Evolutionary conservation across 2,888 invertebrate genomes (phyloP), one percentile per base, ranked within the genome.

Genomic region (Scaptomyza polygonia): DNA sequence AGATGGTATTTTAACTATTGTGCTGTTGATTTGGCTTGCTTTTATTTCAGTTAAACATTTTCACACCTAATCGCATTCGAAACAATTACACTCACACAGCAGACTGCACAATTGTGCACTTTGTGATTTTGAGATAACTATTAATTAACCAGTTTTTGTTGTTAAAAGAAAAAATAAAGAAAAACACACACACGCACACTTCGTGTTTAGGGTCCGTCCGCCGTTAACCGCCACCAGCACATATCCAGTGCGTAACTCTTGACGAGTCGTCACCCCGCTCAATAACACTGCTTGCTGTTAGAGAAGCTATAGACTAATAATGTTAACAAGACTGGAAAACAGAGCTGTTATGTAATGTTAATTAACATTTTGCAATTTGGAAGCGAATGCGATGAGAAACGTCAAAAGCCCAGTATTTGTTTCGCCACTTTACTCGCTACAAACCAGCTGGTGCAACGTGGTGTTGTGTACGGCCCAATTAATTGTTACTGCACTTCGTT

Each of bases 221-320:
- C 75, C 70, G 74, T 74, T 70, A 74, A 74, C 66, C 70, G 71
- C 74, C 74, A 75, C 74, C 74, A 70, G 75, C 74, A 65, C 75
- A 70, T 62, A 74, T 75, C 61, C 67, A 63, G 75, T 70, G 74
- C 74, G 74, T 74, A 74, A 74, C 74, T 74, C 74, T 74, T 63
- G 43, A 43, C 73, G 73, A 74, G 69, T 65, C 66, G 73, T 66
- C 43, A 55, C 64, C 73, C 66, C 70, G 62, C 74, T 65, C 65
- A 52, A 62, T 73, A 73, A 56, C 73, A 62, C 69, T 68, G 49
- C 36, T 43, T 59, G 47, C 52, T 51, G 56, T 64, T 68, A 57
- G 45, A 49, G 56, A 29, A 5, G 27, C 27, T n/a, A n/a, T n/a
- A n/a, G n/a, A n/a, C n/a, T n/a, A n/a, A n/a, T n/a, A n/a, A n/a